phyloP scores from a whole-genome alignment of 2,888 invertebrate species.

The Tanypteryx hageni region DNA sequence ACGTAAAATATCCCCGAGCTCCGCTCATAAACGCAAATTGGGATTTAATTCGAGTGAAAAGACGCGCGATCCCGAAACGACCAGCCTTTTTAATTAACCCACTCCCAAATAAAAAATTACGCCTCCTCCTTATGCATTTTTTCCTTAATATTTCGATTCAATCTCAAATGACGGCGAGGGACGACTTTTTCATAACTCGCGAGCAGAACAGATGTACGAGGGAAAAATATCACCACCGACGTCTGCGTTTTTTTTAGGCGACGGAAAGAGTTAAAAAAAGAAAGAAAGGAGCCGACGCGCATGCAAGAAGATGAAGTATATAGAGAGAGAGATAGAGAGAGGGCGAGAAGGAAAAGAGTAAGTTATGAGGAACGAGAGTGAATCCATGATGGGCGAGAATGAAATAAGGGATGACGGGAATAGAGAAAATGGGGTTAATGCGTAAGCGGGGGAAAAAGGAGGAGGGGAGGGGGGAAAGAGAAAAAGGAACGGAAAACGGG shows the following conservation, averaged over 20 bases:
- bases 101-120: not conserved
- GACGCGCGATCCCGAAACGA: not conserved
- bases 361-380: not conserved
- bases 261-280: no score
- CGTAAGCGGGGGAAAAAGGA: not conserved
- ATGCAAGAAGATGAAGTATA: not conserved
- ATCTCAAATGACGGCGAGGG: not conserved
- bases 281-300: no score
- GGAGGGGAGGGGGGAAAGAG: not conserved
- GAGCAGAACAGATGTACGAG: not conserved
- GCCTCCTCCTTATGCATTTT: not conserved
- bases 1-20: not conserved
- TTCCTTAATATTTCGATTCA: conserved; percentile 9
- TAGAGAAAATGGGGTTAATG: not conserved
- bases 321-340: not conserved
- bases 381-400: not conserved
- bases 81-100: not conserved
- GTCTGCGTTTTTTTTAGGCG: not conserved
- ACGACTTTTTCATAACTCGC: not conserved
- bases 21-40: not conserved
- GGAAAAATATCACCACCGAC: not conserved
- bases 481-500: not conserved
- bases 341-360: not conserved
- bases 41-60: not conserved
- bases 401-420: not conserved